These are phyloP conservation scores for Smutsia temminckii DNA, from an alignment of 2,797 vertebrate species.

Conservation along the genomic window DNA sequence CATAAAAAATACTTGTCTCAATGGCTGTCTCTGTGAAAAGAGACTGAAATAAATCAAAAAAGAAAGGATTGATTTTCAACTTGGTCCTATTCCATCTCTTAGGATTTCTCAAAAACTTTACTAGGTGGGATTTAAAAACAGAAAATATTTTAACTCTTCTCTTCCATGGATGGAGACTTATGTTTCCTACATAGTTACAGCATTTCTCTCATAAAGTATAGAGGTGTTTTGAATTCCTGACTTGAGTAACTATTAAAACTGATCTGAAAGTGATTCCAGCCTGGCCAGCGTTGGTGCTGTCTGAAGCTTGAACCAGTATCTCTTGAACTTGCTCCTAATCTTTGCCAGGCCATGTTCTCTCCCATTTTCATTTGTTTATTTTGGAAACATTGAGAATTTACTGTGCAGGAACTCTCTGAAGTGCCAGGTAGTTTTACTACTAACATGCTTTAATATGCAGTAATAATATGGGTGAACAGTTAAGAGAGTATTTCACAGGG, in stretches of 20 bases:
- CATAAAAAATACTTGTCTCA: constrained; percentile 76
- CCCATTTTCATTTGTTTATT: not conserved
- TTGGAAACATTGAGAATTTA: not conserved
- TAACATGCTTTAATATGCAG: not conserved
- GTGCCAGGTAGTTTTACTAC: not conserved
- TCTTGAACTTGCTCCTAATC: not conserved
- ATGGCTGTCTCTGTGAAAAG: constrained; percentile 75
- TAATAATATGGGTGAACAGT: not conserved
- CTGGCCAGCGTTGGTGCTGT: not conserved
- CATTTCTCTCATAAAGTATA: not conserved
- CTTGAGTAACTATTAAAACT: not conserved
- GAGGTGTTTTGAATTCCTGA: constrained; percentile 27
- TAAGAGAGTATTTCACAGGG: not conserved
- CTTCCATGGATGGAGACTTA: not conserved
- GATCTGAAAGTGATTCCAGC: not conserved
- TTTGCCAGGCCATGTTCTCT: not conserved
- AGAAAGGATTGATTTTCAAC: constrained; percentile 38
- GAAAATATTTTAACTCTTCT: constrained; percentile 18
- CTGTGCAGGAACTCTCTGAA: not conserved
- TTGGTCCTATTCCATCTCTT: constrained; percentile 27
- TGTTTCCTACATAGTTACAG: not conserved
- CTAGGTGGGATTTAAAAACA: not conserved
- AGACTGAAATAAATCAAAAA: constrained; percentile 78
- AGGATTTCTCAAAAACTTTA: constrained; percentile 56
- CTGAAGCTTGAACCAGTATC: not conserved